Percentiles rank a stretch among this genome's conserved stretches.
Evolutionary conservation across 2,888 invertebrate species (phyloP).

Genomic region (Dastarcus helophoroides): DNA sequence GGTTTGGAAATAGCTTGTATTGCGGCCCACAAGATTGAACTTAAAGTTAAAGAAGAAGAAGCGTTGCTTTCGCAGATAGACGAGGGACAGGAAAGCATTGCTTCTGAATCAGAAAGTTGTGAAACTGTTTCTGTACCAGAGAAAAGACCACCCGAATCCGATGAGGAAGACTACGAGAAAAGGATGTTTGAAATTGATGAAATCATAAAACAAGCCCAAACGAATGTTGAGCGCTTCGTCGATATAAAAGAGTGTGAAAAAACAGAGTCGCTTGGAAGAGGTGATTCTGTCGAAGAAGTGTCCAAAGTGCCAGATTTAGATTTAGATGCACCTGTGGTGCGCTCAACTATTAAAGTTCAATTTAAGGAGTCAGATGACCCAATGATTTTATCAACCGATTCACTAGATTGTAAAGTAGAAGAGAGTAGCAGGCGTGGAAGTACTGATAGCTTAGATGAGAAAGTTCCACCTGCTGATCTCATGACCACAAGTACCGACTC

Average conservation of each 20-base stretch:
- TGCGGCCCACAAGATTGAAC: slow-evolving; percentile 72
- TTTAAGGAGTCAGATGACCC: slow-evolving; percentile 37
- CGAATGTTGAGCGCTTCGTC: slow-evolving; percentile 52
- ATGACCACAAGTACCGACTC: slow-evolving; percentile 50
- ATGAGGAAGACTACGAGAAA: slow-evolving; percentile 50
- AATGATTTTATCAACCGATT: slow-evolving; percentile 53
- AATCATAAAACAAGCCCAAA: slow-evolving; percentile 54
- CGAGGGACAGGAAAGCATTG: slow-evolving; percentile 41
- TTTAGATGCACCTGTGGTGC: slow-evolving; percentile 34
- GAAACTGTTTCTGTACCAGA: slow-evolving; percentile 51
- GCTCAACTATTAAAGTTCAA: slow-evolving; percentile 35
- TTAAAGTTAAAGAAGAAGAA: slow-evolving; percentile 76
- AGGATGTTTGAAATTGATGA: slow-evolving; percentile 58
- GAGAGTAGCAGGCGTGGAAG: slow-evolving; percentile 47
- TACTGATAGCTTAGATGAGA: slow-evolving; percentile 56
- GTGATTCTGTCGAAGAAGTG: slow-evolving; percentile 43
- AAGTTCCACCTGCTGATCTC: slow-evolving; percentile 40
- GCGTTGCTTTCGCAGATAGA: slow-evolving; percentile 51
- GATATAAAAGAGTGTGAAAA: slow-evolving; percentile 46
- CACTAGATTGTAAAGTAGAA: slow-evolving; percentile 42
- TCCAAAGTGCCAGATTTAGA: slow-evolving; percentile 43
- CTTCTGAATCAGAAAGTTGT: slow-evolving; percentile 46
- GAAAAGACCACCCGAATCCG: slow-evolving; percentile 47
- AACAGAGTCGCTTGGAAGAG: slow-evolving; percentile 41
- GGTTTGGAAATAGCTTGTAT: slow-evolving; percentile 79